Evolutionary conservation across 2,888 invertebrate species (phyloP).

Genomic region (Dinocampus coccinellae): DNA sequence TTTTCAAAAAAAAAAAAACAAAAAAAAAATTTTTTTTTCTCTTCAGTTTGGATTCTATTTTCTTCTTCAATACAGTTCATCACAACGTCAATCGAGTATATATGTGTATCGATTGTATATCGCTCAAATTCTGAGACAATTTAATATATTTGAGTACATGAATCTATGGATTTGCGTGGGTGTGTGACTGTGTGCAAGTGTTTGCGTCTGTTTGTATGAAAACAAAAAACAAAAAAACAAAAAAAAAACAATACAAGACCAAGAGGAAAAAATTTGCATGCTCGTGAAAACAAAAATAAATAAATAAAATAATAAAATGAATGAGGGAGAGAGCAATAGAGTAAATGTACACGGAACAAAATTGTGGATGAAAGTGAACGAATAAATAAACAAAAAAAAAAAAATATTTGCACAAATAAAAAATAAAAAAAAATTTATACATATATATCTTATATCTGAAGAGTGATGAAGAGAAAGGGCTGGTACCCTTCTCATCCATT

Average conservation of each 20-base stretch:
- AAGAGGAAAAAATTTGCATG: conserved; percentile 26
- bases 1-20: no score
- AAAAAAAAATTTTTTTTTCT: conserved; percentile 3
- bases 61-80: neutral
- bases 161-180: neutral
- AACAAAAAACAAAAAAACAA: neutral
- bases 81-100: neutral
- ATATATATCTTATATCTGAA: neutral
- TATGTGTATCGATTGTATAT: neutral
- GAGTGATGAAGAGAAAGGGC: conserved; percentile 21
- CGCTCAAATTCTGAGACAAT: conserved; percentile 3
- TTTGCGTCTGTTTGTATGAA: no score
- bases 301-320: no score
- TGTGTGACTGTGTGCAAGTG: no score
- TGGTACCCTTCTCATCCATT: conserved; percentile 5
- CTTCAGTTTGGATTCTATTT: neutral
- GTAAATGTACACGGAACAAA: conserved; percentile 36
- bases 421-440: no score
- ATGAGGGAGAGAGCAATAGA: conserved; percentile 35
- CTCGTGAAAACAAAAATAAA: neutral
- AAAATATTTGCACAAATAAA: conserved; percentile 29
- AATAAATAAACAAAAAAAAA: no score
- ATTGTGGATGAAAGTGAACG: conserved; percentile 37
- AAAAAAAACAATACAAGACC: neutral
- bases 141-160: neutral